Evolutionary conservation across 2,113 vertebrate species (phyloP).

Genomic region (Hystrix cristata): DNA sequence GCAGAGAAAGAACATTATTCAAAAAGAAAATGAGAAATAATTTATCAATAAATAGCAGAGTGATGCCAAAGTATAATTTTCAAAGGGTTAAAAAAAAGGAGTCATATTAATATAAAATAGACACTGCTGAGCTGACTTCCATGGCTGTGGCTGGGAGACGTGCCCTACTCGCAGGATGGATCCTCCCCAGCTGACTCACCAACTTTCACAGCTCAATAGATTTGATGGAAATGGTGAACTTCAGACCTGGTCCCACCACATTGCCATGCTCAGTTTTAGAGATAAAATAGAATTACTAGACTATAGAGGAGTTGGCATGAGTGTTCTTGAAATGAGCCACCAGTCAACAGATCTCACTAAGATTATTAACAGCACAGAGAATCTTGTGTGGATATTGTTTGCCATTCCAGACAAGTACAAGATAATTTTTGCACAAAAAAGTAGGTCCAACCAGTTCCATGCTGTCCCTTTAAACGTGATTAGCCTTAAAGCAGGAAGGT

Average conservation of each 20-base stretch:
- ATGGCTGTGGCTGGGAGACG: neutral
- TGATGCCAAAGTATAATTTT: slow-evolving; percentile 18
- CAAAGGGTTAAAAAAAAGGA: neutral
- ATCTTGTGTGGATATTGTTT: slow-evolving; percentile 90
- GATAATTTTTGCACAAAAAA: slow-evolving; percentile 93
- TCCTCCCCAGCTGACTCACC: neutral
- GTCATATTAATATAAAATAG: neutral
- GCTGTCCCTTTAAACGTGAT: slow-evolving; percentile 92
- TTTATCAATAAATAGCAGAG: neutral
- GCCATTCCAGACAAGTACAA: slow-evolving; percentile 93
- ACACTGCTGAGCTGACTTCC: neutral
- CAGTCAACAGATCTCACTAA: slow-evolving; percentile 91
- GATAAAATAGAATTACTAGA: slow-evolving; percentile 91
- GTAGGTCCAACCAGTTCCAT: slow-evolving; percentile 92
- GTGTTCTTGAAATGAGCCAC: slow-evolving; percentile 94
- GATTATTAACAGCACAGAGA: slow-evolving; percentile 91
- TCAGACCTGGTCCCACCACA: slow-evolving; percentile 92
- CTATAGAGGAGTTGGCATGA: slow-evolving; percentile 90
- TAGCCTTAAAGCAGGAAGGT: slow-evolving; percentile 90
- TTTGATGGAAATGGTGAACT: slow-evolving; percentile 87
- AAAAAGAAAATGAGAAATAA: slow-evolving; percentile 29
- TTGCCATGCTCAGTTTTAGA: slow-evolving; percentile 89
- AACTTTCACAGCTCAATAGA: slow-evolving; percentile 23
- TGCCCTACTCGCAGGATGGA: fast-evolving
- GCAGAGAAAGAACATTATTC: slow-evolving; percentile 2